Conservation (phyloP, 1,140 invertebrate species). For the Musca domestica region DNA sequence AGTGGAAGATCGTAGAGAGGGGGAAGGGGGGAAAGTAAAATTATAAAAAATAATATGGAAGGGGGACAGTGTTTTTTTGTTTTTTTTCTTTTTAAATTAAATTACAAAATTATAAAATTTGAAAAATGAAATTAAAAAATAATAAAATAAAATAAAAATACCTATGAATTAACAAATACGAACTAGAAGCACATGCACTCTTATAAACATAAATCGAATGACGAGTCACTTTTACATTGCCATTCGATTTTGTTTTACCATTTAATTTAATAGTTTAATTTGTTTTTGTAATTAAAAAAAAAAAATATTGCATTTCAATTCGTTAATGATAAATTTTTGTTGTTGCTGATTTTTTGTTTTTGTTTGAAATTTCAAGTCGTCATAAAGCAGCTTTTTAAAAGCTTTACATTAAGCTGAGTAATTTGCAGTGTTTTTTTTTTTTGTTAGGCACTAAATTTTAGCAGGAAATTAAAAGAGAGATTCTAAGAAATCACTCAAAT, state of each 20-base stretch:
- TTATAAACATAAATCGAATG: background rate
- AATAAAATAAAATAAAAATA: conserved; percentile 18
- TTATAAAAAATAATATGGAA: background rate
- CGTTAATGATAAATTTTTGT: background rate
- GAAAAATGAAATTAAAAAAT: background rate
- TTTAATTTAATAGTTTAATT: conserved; percentile 9
- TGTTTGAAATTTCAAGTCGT: background rate
- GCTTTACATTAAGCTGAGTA: conserved; percentile 50
- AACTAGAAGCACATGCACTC: conserved; percentile 22
- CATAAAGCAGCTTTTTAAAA: conserved; percentile 24
- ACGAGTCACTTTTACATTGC: too few relatives aligned
- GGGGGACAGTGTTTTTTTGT: background rate
- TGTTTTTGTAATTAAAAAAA: background rate
- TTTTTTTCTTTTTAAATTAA: conserved; percentile 5
- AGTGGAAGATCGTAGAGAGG: background rate
- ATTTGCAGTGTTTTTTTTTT: conserved; percentile 24
- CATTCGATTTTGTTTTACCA: background rate
- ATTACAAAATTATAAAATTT: conserved; percentile 10
- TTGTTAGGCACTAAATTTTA: conserved; percentile 23
- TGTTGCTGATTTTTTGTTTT: background rate
- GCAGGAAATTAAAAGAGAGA: conserved; percentile 1
- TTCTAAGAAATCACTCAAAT: conserved; percentile 19
- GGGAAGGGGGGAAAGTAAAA: background rate
- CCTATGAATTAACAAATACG: conserved; percentile 19
- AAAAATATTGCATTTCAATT: conserved; percentile 14